Conservation (phyloP, 2,888 invertebrate genomes). For the Theristus sp. region DNA sequence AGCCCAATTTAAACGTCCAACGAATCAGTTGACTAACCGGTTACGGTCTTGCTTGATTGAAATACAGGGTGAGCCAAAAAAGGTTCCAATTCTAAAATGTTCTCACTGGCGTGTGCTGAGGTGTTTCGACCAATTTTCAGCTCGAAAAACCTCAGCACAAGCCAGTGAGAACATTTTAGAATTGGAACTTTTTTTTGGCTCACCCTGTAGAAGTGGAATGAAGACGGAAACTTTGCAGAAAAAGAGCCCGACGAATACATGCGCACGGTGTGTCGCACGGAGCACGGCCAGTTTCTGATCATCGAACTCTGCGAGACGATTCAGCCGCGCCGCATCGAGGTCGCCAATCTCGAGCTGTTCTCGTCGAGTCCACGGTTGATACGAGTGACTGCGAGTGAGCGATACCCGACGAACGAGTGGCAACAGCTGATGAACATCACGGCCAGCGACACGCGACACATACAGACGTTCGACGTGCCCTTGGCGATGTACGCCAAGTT, state of each 20-base stretch:
- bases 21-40: no score
- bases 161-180: no score
- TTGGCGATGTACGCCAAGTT: slow-evolving; percentile 69
- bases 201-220: no score
- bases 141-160: no score
- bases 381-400: slow-evolving; percentile 57
- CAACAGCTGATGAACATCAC: slow-evolving; percentile 63
- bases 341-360: slow-evolving; percentile 93
- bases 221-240: no score
- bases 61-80: no score
- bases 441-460: slow-evolving; percentile 46
- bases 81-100: no score
- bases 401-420: slow-evolving; percentile 82
- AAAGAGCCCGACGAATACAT: slow-evolving; percentile 76
- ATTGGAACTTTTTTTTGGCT: no score
- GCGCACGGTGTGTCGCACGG: slow-evolving; percentile 70
- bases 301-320: slow-evolving; percentile 95
- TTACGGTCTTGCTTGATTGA: no score
- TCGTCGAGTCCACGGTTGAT: slow-evolving; percentile 36
- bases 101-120: no score
- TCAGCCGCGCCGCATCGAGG: slow-evolving; percentile 63
- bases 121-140: no score
- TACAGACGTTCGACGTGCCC: slow-evolving; percentile 28
- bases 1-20: no score
- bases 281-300: slow-evolving; percentile 46